Evolutionary conservation across 37 sponge, comb jelly and placozoan species (phyloP).

Genomic region (Aphrocallistes beatrix): DNA sequence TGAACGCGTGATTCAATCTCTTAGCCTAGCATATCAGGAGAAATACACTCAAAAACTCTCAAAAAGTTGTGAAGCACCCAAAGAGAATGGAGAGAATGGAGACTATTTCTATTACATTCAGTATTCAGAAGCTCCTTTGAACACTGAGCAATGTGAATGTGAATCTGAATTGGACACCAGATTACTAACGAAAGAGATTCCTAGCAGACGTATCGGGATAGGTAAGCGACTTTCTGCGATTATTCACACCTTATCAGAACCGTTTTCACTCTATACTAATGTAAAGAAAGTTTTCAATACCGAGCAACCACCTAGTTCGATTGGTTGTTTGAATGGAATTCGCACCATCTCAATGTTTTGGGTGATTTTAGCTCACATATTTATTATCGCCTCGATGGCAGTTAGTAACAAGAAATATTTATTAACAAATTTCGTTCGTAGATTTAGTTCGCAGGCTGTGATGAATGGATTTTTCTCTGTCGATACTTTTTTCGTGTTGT

Average conservation of each 20-base stretch:
- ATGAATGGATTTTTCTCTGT: conserved; percentile 52
- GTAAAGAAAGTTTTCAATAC: conserved; percentile 38
- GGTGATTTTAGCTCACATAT: conserved; percentile 52
- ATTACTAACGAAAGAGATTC: background rate
- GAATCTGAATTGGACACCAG: background rate
- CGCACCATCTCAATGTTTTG: conserved; percentile 66
- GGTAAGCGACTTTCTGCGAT: background rate
- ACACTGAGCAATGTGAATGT: background rate
- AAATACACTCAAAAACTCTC: background rate
- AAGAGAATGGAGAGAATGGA: background rate
- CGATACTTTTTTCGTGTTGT: conserved; percentile 59
- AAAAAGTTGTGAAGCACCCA: background rate
- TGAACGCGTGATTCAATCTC: background rate
- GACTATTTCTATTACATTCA: too few species aligned
- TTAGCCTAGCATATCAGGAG: background rate
- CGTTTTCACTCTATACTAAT: conserved; percentile 47
- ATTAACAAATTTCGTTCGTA: background rate
- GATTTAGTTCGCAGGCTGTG: conserved; percentile 37
- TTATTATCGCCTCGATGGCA: background rate
- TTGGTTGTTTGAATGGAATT: conserved; percentile 63
- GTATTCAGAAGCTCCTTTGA: too few species aligned
- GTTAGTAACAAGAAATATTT: background rate
- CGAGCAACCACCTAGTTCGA: conserved; percentile 36
- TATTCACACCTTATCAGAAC: background rate
- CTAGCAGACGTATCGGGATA: background rate